Percentiles rank a stretch among this genome's conserved stretches.
Evolutionary conservation across 2,797 vertebrate species (phyloP).

Genomic region (Neostethus bicornis): DNA sequence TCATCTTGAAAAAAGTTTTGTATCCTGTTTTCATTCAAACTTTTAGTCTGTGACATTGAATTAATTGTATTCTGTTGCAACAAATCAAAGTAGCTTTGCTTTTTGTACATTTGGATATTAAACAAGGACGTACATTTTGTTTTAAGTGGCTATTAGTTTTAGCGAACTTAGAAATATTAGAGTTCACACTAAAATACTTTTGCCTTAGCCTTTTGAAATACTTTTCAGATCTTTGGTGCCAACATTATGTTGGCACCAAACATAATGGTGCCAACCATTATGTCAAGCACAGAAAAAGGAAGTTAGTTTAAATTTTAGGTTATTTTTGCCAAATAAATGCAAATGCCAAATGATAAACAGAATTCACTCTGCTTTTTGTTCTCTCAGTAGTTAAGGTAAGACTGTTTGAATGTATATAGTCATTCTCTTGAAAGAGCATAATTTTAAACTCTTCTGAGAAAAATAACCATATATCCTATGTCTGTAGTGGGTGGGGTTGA

Average conservation of each 20-base stretch:
- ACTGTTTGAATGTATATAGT: no score
- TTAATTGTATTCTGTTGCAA: neutral
- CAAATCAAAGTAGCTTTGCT: neutral
- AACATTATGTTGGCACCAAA: no score
- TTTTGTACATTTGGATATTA: no score
- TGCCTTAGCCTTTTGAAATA: neutral
- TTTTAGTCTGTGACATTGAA: neutral
- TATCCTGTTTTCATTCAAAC: neutral
- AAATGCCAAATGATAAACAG: neutral
- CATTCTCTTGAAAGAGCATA: constrained; percentile 27
- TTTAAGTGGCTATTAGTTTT: neutral
- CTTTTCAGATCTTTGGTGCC: no score
- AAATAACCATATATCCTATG: constrained; percentile 16
- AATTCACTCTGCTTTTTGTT: constrained; percentile 12
- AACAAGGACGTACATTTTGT: neutral
- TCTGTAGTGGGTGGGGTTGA: neutral
- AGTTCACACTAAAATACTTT: neutral
- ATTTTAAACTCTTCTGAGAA: constrained; percentile 8
- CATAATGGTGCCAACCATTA: no score
- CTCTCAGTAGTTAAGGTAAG: constrained; percentile 2
- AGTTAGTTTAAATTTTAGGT: no score
- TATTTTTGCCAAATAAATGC: constrained; percentile 17
- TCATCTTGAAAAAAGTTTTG: constrained; percentile 4
- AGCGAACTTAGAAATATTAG: neutral
- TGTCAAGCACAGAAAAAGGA: no score